phyloP scores from a whole-genome alignment of 2,113 vertebrate species.

The Protobothrops mucrosquamatus region DNA sequence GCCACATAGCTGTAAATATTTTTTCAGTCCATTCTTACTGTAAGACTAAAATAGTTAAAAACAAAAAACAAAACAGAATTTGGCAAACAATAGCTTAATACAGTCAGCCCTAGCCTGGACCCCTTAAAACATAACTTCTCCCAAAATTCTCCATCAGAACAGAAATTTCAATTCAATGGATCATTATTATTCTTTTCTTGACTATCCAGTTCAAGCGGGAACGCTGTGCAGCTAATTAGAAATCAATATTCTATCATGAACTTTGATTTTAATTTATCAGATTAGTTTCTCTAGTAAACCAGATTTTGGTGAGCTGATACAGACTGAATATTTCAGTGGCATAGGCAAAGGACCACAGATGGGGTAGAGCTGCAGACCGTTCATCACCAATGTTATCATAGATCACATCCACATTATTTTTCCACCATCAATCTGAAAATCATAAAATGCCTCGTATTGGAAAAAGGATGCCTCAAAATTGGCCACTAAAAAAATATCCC shows the following conservation, averaged over 20 bases:
- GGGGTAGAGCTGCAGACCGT: not conserved
- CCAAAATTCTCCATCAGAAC: not conserved
- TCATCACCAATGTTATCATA: not conserved
- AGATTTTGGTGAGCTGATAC: not conserved
- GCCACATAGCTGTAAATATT: not conserved
- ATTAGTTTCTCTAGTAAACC: not conserved
- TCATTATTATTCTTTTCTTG: not conserved
- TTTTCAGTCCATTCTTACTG: not conserved
- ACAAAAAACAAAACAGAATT: not conserved
- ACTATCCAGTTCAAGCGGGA: not conserved
- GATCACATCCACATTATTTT: not conserved
- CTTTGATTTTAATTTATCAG: not conserved
- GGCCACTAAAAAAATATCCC: not conserved
- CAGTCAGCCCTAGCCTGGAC: not conserved
- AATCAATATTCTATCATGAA: too few species aligned
- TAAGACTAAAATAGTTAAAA: not conserved
- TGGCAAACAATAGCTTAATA: not conserved
- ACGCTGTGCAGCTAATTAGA: not conserved
- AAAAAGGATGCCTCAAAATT: not conserved
- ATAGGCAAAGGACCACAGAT: not conserved
- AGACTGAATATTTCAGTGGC: not conserved
- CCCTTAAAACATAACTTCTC: not conserved
- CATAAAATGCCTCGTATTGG: not conserved
- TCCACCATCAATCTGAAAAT: not conserved
- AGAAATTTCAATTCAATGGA: not conserved